Conservation (phyloP, 1,140 invertebrate genomes). For the Drosophila neocordata region DNA sequence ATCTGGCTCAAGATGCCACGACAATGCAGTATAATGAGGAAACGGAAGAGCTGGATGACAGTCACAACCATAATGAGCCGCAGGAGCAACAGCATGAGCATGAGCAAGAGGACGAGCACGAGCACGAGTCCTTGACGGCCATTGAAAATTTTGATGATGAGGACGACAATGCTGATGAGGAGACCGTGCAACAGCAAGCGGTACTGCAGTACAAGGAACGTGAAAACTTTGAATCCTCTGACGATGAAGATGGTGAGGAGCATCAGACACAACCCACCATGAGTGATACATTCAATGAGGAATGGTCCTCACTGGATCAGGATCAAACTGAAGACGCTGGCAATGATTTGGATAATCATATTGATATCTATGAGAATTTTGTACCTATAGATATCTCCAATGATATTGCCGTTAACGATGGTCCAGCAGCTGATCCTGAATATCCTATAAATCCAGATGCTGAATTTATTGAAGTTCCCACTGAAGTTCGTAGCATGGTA, state of each 20-base stretch:
- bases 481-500: constrained; percentile 29
- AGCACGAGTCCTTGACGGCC: constrained; percentile 40
- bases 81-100: constrained; percentile 16
- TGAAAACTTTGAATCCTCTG: constrained; percentile 67
- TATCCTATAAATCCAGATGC: constrained; percentile 78
- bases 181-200: constrained; percentile 11
- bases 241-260: constrained; percentile 53
- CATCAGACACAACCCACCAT: constrained; percentile 39
- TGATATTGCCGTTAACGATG: constrained; percentile 82
- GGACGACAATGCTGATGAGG: constrained; percentile 20
- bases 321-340: constrained; percentile 29
- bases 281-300: constrained; percentile 71
- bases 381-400: constrained; percentile 77
- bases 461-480: constrained; percentile 63
- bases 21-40: constrained; percentile 60
- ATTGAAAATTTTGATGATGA: constrained; percentile 42
- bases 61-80: constrained; percentile 44
- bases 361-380: constrained; percentile 65
- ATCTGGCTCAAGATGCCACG: constrained; percentile 49
- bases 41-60: constrained; percentile 53
- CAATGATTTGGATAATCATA: constrained; percentile 73
- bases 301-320: constrained; percentile 63
- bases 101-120: neutral
- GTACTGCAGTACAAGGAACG: constrained; percentile 37
- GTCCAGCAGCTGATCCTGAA: constrained; percentile 55